Conservation (phyloP, 1,140 invertebrate genomes). For the Meloidogyne exigua region DNA sequence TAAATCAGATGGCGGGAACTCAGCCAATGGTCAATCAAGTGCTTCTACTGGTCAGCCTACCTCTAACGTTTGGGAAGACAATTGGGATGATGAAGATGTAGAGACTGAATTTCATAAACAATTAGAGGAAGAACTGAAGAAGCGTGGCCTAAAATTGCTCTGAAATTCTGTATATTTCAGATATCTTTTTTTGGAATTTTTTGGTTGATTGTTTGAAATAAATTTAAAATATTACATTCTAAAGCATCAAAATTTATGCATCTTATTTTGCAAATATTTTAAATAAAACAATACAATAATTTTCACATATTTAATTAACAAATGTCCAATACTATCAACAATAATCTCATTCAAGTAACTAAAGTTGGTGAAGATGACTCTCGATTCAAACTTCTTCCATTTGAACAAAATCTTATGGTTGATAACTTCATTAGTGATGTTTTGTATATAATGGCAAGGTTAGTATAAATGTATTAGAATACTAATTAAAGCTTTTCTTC, state of each 20-base stretch:
- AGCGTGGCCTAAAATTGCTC: conserved; percentile 15
- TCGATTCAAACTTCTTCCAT: conserved; percentile 38
- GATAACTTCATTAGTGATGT: conserved; percentile 57
- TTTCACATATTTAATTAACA: neutral
- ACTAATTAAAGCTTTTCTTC: neutral
- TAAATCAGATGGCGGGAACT: neutral
- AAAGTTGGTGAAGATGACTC: conserved; percentile 25
- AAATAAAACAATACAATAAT: no score
- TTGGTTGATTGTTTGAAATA: neutral
- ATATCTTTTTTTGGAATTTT: neutral
- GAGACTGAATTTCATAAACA: conserved; percentile 30
- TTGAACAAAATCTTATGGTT: conserved; percentile 48
- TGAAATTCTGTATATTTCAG: neutral
- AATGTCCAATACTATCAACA: neutral
- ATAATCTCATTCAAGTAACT: neutral
- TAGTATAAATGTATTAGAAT: neutral
- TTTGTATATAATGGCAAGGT: conserved; percentile 51
- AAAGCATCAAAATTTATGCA: neutral
- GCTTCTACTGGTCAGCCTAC: neutral
- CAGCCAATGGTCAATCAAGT: neutral
- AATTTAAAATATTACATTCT: neutral
- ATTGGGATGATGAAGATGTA: conserved; percentile 29
- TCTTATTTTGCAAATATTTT: neutral
- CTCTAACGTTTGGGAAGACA: conserved; percentile 30
- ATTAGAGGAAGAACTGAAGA: conserved; percentile 31